Base-by-base conservation (phyloP, 2,888 invertebrate species). In the Parapristionchus giblindavisi region DNA sequence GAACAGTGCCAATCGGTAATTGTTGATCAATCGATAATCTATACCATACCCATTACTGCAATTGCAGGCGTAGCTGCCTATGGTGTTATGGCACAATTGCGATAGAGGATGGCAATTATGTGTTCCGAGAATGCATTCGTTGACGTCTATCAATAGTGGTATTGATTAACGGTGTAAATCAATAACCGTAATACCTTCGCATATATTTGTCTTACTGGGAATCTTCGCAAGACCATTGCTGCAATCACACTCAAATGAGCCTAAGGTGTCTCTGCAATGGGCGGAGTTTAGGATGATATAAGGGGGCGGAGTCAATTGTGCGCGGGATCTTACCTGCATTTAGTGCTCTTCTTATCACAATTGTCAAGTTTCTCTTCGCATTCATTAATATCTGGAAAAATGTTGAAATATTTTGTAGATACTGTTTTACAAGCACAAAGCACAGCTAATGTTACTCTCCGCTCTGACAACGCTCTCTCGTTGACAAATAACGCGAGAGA, bases 71-170 rank as follows among this genome's bases (percentile, higher is more conserved):
- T 40, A 71, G 29, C 48, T 48, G 14, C 71, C 71, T 21, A 71
- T 71, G 14, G 56, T 71, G 58, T 71, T 71, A 21, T 40, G 56
- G 21, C 71, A 71, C 2, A 65, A 32, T 43, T 65, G 63, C 3
- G 63, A 65, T 1, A 65, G 63, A 1, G 43, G 43, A 43, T 65
- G 24, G 27, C 95, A 96, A 72, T 92, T 92, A 87, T 80, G 72
- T n/a, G 40, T n/a, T 5, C 72, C 75, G 24, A 61, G 34, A 5
- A 32, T 92, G 89, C 96, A 96, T 91, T 96, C 96, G 90, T 96
- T 93, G 89, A 96, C 94, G 90, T 94, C 94, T 71, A 27, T n/a
- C 32, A 24, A 51, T 14, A n/a, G 24, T 24, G 29, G 29, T n/a
- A 43, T 43, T 43, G 17, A 14, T 8, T 43, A 43, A 8, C 29